phyloP scores from a whole-genome alignment of 2,888 invertebrate species.

The Apodemia mormo region DNA sequence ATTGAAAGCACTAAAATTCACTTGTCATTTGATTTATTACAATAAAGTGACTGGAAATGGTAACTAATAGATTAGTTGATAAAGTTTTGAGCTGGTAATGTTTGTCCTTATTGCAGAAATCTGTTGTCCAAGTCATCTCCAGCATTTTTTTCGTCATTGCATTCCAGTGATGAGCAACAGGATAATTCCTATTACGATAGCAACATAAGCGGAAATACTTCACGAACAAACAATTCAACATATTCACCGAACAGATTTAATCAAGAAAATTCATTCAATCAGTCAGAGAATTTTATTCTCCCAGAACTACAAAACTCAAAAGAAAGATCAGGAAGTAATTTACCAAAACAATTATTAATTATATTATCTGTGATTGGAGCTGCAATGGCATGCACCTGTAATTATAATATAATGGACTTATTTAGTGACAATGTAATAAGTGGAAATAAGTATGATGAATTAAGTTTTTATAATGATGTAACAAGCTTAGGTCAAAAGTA shows the following conservation, averaged over 20 bases:
- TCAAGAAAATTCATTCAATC: conserved; percentile 5
- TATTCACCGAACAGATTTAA: conserved; percentile 12
- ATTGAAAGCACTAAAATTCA: too few relatives aligned
- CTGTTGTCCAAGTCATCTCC: conserved; percentile 66
- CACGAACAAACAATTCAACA: conserved; percentile 2
- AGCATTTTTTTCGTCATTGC: conserved; percentile 53
- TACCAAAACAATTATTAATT: neutral
- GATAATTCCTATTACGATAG: conserved; percentile 29
- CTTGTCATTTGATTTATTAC: too few relatives aligned
- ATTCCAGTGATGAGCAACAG: conserved; percentile 58
- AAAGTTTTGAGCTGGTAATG: conserved; percentile 56
- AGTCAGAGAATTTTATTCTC: neutral
- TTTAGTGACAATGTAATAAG: neutral
- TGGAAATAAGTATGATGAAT: conserved; percentile 47
- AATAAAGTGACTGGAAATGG: neutral
- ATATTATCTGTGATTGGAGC: neutral
- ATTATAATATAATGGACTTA: neutral
- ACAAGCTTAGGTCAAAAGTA: conserved; percentile 56
- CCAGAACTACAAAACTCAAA: neutral
- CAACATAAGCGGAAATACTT: conserved; percentile 12
- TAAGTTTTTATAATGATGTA: conserved; percentile 57
- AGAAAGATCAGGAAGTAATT: neutral
- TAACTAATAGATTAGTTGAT: conserved; percentile 1
- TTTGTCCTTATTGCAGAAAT: conserved; percentile 60
- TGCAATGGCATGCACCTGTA: conserved; percentile 4